phyloP scores from a whole-genome alignment of 2,797 vertebrate genomes.

The Eupleurogrammus muticus region DNA sequence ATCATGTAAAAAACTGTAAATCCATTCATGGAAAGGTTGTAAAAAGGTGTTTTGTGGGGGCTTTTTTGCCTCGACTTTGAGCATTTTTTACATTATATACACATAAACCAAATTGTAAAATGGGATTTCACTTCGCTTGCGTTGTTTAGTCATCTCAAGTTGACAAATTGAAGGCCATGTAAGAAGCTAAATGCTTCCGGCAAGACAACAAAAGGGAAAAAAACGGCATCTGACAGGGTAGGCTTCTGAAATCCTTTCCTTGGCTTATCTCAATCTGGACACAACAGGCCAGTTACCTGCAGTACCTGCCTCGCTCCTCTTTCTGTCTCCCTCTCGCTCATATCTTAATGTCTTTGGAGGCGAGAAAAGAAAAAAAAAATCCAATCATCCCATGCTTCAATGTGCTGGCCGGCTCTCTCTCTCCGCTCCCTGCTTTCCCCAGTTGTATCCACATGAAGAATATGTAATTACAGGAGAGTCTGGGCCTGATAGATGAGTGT shows the following conservation, averaged over 20 bases:
- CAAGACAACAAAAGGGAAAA: conserved; percentile 27
- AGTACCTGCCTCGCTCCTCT: background rate
- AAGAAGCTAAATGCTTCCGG: conserved; percentile 16
- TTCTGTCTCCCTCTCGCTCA: conserved; percentile 24
- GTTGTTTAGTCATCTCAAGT: background rate
- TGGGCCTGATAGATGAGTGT: conserved; percentile 65
- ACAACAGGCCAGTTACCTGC: conserved; percentile 31
- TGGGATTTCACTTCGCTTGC: conserved; percentile 1
- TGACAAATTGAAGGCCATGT: conserved; percentile 27
- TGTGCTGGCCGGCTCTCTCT: conserved; percentile 56
- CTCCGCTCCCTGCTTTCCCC: conserved; percentile 10
- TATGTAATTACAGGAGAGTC: conserved; percentile 75
- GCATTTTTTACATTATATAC: too few species aligned
- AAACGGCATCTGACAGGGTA: conserved; percentile 8
- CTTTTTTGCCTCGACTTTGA: background rate
- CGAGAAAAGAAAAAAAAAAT: conserved; percentile 41
- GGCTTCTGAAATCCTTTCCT: conserved; percentile 38
- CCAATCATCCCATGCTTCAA: conserved; percentile 56
- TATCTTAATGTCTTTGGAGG: conserved; percentile 34
- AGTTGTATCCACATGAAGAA: conserved; percentile 67
- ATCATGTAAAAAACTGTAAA: background rate
- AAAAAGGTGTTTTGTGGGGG: too few species aligned
- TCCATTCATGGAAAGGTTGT: background rate
- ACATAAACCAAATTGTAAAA: too few species aligned
- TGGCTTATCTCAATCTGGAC: conserved; percentile 37